A percentile compares a stretch with the other conserved stretches of the same genome.
Conservation (phyloP, 2,888 invertebrate species). For the Drosophila ustulata region DNA sequence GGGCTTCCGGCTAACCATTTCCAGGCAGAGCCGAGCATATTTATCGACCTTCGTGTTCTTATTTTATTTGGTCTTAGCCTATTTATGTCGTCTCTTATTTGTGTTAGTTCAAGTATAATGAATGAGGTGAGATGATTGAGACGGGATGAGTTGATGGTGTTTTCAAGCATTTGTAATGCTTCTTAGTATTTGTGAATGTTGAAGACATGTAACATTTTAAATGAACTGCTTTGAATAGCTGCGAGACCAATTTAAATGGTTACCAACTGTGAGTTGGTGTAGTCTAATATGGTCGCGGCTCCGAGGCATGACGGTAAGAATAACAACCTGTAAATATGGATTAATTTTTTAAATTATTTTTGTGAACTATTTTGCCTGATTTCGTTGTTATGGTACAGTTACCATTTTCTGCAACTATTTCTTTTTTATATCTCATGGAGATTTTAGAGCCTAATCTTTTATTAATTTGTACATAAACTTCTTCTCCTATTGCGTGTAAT, state of each 20-base stretch:
- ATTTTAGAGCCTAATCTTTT: slow-evolving; percentile 16
- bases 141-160: not conserved
- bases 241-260: not conserved
- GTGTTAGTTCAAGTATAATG: not conserved
- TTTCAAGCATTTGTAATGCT: not conserved
- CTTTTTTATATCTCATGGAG: slow-evolving; percentile 1
- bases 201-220: not conserved
- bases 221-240: no score
- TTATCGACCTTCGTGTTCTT: not conserved
- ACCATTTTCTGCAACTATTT: slow-evolving; percentile 14
- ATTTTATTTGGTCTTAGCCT: not conserved
- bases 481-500: slow-evolving; percentile 7
- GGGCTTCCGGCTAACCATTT: slow-evolving; percentile 5
- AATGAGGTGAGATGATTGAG: not conserved
- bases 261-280: not conserved
- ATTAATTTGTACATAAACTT: slow-evolving; percentile 14
- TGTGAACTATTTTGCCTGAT: slow-evolving; percentile 12
- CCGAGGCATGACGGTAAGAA: not conserved
- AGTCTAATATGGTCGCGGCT: not conserved
- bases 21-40: slow-evolving; percentile 5
- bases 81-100: not conserved
- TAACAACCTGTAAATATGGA: not conserved
- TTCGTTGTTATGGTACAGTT: slow-evolving; percentile 7
- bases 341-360: slow-evolving; percentile 9
- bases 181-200: not conserved